Percentiles rank a stretch among this genome's conserved stretches.
phyloP scores from a whole-genome alignment of 2,888 invertebrate genomes.

The Ceramica pisi region DNA sequence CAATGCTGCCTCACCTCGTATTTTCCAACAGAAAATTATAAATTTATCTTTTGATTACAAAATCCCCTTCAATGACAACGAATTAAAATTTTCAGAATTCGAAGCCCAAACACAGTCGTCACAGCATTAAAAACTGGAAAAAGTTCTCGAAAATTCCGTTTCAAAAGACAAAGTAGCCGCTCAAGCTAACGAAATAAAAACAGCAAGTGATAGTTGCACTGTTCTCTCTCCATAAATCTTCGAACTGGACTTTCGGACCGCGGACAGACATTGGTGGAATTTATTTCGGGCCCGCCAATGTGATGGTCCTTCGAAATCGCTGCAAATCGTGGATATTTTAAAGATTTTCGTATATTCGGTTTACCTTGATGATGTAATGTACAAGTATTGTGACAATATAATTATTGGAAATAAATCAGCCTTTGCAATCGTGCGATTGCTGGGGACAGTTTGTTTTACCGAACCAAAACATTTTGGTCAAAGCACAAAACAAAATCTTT shows the following conservation, averaged over 20 bases:
- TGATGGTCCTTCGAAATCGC: conserved; percentile 63
- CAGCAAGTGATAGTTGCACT: conserved; percentile 83
- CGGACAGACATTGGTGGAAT: conserved; percentile 85
- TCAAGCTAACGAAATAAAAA: conserved; percentile 81
- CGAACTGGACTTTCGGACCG: conserved; percentile 68
- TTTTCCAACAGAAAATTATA: background rate
- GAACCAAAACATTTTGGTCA: background rate
- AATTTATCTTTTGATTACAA: conserved; percentile 12
- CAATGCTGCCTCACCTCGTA: no score
- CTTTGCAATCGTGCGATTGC: conserved; percentile 19
- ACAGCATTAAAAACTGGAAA: conserved; percentile 68
- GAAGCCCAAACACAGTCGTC: conserved; percentile 54
- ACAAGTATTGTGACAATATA: conserved; percentile 53
- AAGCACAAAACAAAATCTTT: background rate
- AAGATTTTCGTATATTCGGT: conserved; percentile 47
- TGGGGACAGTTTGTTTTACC: conserved; percentile 7
- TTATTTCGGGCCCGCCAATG: conserved; percentile 80
- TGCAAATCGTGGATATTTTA: conserved; percentile 59
- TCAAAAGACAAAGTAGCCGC: conserved; percentile 81
- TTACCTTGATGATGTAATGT: conserved; percentile 52
- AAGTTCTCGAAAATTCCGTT: conserved; percentile 77
- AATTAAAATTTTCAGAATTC: conserved; percentile 40
- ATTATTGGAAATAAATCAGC: conserved; percentile 60
- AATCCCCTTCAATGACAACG: conserved; percentile 17
- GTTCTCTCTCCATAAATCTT: conserved; percentile 88